Base-by-base conservation (phyloP, 2,797 vertebrate species). In the Spatula clypeata region DNA sequence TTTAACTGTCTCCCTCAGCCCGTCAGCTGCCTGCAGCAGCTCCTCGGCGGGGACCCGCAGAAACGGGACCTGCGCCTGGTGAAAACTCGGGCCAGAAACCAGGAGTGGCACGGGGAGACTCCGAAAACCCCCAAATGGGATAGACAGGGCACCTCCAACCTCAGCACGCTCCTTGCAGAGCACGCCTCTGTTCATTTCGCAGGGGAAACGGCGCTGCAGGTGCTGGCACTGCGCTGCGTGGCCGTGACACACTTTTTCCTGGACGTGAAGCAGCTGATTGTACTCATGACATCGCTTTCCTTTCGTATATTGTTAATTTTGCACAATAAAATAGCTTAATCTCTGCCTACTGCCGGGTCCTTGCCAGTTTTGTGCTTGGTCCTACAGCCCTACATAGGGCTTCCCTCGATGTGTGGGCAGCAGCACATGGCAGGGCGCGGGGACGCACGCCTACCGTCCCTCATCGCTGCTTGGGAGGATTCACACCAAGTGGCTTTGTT, bases 41-140 rank as follows among this genome's bases (percentile, higher is more conserved):
- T 42, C 86, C 69, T 60, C 31, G 77, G 29, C 21, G 34, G 54
- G 77, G 42, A 54, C n/a, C 38, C 24, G 24, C 53, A 16, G 26
- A 6, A 9, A 51, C 13, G 24, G 49, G 26, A 31, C 36, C 65
- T 12, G 31, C 6, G 6, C 5, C n/a, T 29, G 26, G 3, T 26
- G 7, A 3, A 15, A 40, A 0, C 13, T 44, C 1, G 57, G 13
- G 51, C 31, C 6, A 6, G 64, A 15, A 15, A 20, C 1, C 9
- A 31, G 3, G 45, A 10, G 6, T 6, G 57, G 1, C 32, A 0
- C 2, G 18, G 58, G 36, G 11, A 4, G 13, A 31, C 45, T 0
- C 2, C 6, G 7, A 0, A 0, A 3, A 14, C 0, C 26, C 1
- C 32, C 1, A 0, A 11, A 27, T 1, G 2, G 0, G 9, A 4